These are phyloP conservation scores for Chlorops oryzae DNA, from an alignment of 1,140 invertebrate species.

Conservation along the genomic window DNA sequence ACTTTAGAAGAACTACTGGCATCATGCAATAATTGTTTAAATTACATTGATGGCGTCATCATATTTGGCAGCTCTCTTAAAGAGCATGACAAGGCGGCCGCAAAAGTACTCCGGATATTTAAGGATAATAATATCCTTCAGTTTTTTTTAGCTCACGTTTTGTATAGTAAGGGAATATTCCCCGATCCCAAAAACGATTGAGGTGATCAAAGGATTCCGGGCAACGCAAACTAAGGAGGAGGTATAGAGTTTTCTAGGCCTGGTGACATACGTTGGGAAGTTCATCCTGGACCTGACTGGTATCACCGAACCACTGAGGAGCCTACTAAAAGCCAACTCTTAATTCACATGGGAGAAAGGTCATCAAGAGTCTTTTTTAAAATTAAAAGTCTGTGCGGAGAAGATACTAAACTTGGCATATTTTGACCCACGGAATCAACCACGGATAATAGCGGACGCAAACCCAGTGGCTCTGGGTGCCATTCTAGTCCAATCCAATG, in stretches of 20 bases:
- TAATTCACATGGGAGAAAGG: constrained; percentile 6
- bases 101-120: constrained; percentile 26
- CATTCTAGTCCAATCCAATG: constrained; percentile 11
- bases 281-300: constrained; percentile 16
- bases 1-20: too few species aligned
- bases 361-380: constrained; percentile 8
- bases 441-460: constrained; percentile 15
- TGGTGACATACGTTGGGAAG: constrained; percentile 17
- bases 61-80: constrained; percentile 26
- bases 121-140: too few species aligned
- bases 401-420: constrained; percentile 7
- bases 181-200: constrained; percentile 17
- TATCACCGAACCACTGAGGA: constrained; percentile 11
- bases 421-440: constrained; percentile 3
- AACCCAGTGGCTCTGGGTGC: constrained; percentile 17
- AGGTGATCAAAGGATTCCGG: constrained; percentile 12
- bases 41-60: constrained; percentile 40
- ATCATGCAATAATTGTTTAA: too few species aligned
- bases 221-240: constrained; percentile 11
- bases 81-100: constrained; percentile 27
- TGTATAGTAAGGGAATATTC: constrained; percentile 11
- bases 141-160: constrained; percentile 17
- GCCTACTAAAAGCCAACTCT: too few species aligned
- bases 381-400: constrained; percentile 9
- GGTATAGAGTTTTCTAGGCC: constrained; percentile 13